A percentile compares a stretch with the other conserved stretches of the same genome.
Evolutionary conservation across 1,140 invertebrate species (phyloP).

Genomic region (Aphaenogaster ashmeadi): DNA sequence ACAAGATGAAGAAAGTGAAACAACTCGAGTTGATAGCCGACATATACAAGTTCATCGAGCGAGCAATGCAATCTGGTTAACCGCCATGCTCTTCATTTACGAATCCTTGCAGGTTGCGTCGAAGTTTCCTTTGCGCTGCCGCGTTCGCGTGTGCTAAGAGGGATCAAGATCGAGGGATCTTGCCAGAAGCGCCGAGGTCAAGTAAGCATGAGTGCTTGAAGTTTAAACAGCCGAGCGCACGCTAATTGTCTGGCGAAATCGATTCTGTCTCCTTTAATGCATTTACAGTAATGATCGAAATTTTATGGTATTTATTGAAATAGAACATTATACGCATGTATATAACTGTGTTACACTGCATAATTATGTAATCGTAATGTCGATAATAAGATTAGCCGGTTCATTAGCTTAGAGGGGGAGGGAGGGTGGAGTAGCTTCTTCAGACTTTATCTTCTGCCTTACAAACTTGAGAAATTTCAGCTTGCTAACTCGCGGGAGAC

Average conservation of each 20-base stretch:
- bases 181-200: slow-evolving; percentile 39
- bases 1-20: slow-evolving; percentile 4
- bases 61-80: slow-evolving; percentile 53
- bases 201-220: slow-evolving; percentile 58
- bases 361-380: not conserved
- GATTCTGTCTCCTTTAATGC: slow-evolving; percentile 9
- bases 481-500: slow-evolving; percentile 31
- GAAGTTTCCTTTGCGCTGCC: slow-evolving; percentile 56
- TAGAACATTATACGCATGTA: not conserved
- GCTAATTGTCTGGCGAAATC: slow-evolving; percentile 53
- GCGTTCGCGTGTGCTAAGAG: slow-evolving; percentile 33
- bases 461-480: slow-evolving; percentile 60
- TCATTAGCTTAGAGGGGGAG: slow-evolving; percentile 55
- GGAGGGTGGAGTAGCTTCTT: slow-evolving; percentile 29
- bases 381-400: slow-evolving; percentile 52
- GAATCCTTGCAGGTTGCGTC: slow-evolving; percentile 44
- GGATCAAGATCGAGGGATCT: slow-evolving; percentile 36
- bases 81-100: slow-evolving; percentile 45
- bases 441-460: slow-evolving; percentile 49
- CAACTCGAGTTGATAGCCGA: slow-evolving; percentile 7
- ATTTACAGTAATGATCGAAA: not conserved
- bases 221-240: slow-evolving; percentile 37
- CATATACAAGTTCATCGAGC: slow-evolving; percentile 44
- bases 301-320: not conserved
- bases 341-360: not conserved